Percentiles rank a stretch among this genome's conserved stretches.
Conservation (phyloP, 2,113 vertebrate species). For the Thermophis baileyi region DNA sequence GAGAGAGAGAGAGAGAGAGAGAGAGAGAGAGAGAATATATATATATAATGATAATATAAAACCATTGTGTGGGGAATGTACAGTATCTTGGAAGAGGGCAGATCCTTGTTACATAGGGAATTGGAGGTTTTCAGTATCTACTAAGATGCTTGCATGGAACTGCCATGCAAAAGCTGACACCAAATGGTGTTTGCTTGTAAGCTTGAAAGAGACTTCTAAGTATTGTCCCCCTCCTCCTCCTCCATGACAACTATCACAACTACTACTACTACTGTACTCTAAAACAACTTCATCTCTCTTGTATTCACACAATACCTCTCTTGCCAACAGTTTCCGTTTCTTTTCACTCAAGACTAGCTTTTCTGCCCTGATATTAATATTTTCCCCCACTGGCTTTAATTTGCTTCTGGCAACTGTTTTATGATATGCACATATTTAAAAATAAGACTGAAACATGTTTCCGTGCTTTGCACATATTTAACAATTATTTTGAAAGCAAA, state of each 20-base stretch:
- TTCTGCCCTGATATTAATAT: slow-evolving; percentile 37
- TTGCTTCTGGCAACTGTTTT: slow-evolving; percentile 49
- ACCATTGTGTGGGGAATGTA: slow-evolving; percentile 24
- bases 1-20: background rate
- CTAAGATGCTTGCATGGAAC: slow-evolving; percentile 9
- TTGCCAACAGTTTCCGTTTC: slow-evolving; percentile 21
- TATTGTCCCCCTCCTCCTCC: background rate
- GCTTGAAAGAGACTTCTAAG: slow-evolving; percentile 38
- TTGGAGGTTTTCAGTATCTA: slow-evolving; percentile 24
- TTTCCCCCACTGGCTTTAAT: slow-evolving; percentile 6
- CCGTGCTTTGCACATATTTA: slow-evolving; percentile 23
- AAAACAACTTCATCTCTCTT: slow-evolving; percentile 14
- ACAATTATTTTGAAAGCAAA: background rate
- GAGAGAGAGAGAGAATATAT: background rate
- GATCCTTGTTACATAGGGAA: slow-evolving; percentile 29
- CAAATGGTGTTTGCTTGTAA: accelerated
- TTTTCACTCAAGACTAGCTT: slow-evolving; percentile 20
- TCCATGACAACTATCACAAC: background rate
- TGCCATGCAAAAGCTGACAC: background rate
- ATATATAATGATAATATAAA: slow-evolving; percentile 16
- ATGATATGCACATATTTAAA: slow-evolving; percentile 2
- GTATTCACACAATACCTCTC: slow-evolving; percentile 35
- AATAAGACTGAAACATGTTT: background rate
- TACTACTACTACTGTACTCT: background rate
- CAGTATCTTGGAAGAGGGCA: background rate